Evolutionary conservation across 2,113 vertebrate genomes (phyloP).

Genomic region (Mormyrus lacerda): DNA sequence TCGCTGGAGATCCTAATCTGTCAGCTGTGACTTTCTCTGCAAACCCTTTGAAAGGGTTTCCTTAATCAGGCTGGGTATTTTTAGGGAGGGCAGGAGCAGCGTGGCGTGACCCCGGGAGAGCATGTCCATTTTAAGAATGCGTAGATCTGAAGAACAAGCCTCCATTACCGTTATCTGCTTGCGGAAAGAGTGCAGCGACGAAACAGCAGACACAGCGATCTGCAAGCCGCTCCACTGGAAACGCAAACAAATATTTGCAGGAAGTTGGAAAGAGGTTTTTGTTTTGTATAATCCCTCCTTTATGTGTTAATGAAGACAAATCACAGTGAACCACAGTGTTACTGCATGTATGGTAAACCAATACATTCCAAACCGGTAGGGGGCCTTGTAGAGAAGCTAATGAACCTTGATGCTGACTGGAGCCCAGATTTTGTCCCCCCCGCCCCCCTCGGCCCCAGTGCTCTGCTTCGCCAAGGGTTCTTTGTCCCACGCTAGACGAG

Average conservation of each 20-base stretch:
- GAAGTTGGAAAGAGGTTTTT: background rate
- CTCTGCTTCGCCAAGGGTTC: slow-evolving; percentile 6
- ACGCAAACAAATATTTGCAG: slow-evolving; percentile 15
- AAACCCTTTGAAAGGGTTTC: slow-evolving; percentile 3
- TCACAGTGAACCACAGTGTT: background rate
- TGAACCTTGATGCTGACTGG: background rate
- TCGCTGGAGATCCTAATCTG: slow-evolving; percentile 20
- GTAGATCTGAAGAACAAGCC: background rate
- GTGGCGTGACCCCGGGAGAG: background rate
- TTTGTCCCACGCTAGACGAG: background rate
- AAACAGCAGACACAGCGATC: background rate
- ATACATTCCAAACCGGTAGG: too few relatives aligned
- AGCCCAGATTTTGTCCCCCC: slow-evolving; percentile 17
- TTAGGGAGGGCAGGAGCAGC: background rate
- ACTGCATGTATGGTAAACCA: background rate
- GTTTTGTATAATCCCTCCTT: background rate
- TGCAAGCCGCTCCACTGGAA: background rate
- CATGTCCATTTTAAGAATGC: background rate
- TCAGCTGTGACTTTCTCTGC: slow-evolving; percentile 3
- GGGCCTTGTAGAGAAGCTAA: background rate
- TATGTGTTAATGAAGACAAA: background rate
- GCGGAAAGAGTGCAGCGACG: background rate
- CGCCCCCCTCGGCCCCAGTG: background rate
- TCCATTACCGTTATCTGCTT: background rate
- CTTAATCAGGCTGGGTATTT: background rate